These are phyloP conservation scores for Eulemur mongoz DNA, from an alignment of 2,797 vertebrate genomes.

Conservation along the genomic window DNA sequence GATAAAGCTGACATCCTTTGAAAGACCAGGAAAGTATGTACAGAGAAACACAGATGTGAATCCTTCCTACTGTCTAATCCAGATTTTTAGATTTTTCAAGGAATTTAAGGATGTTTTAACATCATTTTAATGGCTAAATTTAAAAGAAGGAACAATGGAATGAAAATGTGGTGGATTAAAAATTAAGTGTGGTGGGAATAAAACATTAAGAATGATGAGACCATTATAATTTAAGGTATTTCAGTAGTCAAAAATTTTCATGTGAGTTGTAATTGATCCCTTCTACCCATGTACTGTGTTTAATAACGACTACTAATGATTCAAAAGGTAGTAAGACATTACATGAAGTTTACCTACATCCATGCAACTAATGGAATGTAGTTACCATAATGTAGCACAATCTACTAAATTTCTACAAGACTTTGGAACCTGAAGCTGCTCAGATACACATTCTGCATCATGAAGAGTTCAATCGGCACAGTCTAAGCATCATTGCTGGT, in stretches of 20 bases:
- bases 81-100: background rate
- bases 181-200: background rate
- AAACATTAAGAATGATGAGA: background rate
- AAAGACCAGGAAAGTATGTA: background rate
- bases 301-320: background rate
- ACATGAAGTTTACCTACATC: background rate
- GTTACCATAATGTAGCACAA: background rate
- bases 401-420: background rate
- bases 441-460: background rate
- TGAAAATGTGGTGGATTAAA: conserved; percentile 11
- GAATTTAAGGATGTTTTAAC: background rate
- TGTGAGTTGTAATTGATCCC: background rate
- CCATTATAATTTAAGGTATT: conserved; percentile 16
- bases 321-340: background rate
- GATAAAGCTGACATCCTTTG: background rate
- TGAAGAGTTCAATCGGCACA: background rate
- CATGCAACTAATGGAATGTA: background rate
- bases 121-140: background rate
- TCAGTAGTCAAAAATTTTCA: background rate
- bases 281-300: background rate
- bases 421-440: background rate
- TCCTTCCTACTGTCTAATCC: background rate
- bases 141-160: background rate
- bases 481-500: background rate
- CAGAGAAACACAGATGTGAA: background rate